Conservation (phyloP, 2,888 invertebrate genomes). For the Spodoptera picta region DNA sequence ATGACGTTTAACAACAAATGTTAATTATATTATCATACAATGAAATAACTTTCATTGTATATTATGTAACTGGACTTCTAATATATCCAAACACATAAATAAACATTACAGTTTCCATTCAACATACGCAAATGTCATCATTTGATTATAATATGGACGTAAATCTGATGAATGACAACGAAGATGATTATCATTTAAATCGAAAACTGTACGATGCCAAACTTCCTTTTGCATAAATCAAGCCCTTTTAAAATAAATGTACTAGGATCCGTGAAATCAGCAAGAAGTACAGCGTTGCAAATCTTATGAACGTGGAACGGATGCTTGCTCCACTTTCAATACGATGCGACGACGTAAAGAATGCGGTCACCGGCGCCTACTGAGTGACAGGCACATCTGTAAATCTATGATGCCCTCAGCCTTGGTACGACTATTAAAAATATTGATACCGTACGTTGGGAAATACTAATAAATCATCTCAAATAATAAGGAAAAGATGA, state of each 20-base stretch:
- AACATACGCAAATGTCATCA: conserved; percentile 21
- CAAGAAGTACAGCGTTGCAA: conserved; percentile 66
- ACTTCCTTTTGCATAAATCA: conserved; percentile 13
- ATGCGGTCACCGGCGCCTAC: conserved; percentile 81
- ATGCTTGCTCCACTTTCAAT: conserved; percentile 80
- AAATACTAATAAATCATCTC: too few relatives aligned
- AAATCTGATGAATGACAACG: conserved; percentile 33
- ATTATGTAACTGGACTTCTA: conserved; percentile 29
- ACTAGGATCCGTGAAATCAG: conserved; percentile 58
- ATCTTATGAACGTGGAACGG: conserved; percentile 74
- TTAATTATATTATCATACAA: conserved; percentile 16
- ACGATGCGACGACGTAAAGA: conserved; percentile 72
- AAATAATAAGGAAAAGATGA: conserved; percentile 15
- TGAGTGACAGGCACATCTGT: conserved; percentile 58
- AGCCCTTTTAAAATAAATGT: conserved; percentile 20
- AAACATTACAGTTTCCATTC: conserved; percentile 36
- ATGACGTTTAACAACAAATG: conserved; percentile 6
- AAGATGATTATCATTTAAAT: conserved; percentile 41
- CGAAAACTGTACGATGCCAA: conserved; percentile 18
- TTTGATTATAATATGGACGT: conserved; percentile 26
- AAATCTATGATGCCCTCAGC: conserved; percentile 60
- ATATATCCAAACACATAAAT: conserved; percentile 14
- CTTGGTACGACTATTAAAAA: background rate
- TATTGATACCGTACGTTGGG: background rate
- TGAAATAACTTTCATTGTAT: conserved; percentile 5